Evolutionary conservation across 2,888 invertebrate genomes (phyloP).

Genomic region (Diadegma fenestrale): DNA sequence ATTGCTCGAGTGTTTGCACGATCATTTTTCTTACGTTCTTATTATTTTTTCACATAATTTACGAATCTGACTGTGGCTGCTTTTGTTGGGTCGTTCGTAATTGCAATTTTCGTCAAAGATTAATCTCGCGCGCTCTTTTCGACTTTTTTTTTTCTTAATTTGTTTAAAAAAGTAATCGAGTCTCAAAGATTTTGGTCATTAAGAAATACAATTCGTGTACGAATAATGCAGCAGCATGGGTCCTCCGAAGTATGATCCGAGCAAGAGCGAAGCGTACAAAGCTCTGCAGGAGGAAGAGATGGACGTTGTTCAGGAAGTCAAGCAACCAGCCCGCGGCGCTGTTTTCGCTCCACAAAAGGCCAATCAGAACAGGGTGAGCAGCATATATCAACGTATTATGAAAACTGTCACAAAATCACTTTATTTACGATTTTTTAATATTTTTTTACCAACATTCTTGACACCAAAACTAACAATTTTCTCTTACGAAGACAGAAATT

Average conservation of each 20-base stretch:
- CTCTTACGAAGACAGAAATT: too few relatives aligned
- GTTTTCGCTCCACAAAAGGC: slow-evolving; percentile 90
- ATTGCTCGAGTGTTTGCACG: slow-evolving; percentile 39
- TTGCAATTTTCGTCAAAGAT: slow-evolving; percentile 29
- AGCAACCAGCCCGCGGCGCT: slow-evolving; percentile 90
- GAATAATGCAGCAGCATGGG: slow-evolving; percentile 77
- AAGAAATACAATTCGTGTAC: slow-evolving; percentile 83
- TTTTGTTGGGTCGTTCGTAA: slow-evolving; percentile 14
- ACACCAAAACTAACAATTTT: too few relatives aligned
- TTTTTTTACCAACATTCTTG: too few relatives aligned
- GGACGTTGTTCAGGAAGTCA: slow-evolving; percentile 89
- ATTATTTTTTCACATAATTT: slow-evolving; percentile 11
- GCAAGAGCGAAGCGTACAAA: slow-evolving; percentile 95
- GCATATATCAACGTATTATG: slow-evolving; percentile 24
- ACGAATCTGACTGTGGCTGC: slow-evolving; percentile 35
- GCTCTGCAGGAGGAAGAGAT: slow-evolving; percentile 93
- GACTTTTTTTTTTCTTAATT: slow-evolving; percentile 15
- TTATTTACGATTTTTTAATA: too few relatives aligned
- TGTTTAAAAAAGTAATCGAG: neutral
- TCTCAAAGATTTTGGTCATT: slow-evolving; percentile 26
- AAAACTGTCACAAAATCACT: too few relatives aligned
- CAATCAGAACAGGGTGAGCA: slow-evolving; percentile 81
- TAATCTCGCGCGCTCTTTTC: slow-evolving; percentile 10
- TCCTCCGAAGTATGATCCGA: slow-evolving; percentile 90
- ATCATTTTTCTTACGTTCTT: too few relatives aligned